phyloP scores from a whole-genome alignment of 2,797 vertebrate species.

The Parotocinclus haroldoi region DNA sequence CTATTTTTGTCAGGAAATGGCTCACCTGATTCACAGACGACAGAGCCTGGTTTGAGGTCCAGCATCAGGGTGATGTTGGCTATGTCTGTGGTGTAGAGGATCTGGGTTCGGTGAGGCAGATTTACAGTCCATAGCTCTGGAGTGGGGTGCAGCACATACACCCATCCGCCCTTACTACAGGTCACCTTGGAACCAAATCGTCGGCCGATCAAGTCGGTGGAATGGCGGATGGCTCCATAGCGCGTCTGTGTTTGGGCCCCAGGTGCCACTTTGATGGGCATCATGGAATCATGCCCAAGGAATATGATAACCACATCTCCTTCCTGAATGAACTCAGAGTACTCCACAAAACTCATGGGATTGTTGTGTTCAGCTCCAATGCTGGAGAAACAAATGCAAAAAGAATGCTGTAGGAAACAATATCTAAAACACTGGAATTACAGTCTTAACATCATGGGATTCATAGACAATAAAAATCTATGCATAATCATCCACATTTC shows the following conservation, averaged over 20 bases:
- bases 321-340: constrained; percentile 81
- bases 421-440: background rate
- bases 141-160: constrained; percentile 90
- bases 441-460: background rate
- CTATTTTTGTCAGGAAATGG: background rate
- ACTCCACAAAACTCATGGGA: constrained; percentile 91
- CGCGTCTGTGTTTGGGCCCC: constrained; percentile 91
- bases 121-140: constrained; percentile 93
- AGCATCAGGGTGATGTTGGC: constrained; percentile 95
- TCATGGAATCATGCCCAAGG: constrained; percentile 85
- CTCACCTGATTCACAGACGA: constrained; percentile 89
- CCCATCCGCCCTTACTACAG: constrained; percentile 95
- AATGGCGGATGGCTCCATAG: constrained; percentile 90
- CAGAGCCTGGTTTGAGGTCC: constrained; percentile 89
- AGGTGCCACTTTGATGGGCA: constrained; percentile 84
- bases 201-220: constrained; percentile 87
- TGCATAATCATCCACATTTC: no score
- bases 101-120: constrained; percentile 94
- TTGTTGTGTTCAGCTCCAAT: constrained; percentile 14
- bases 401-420: background rate
- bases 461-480: no score
- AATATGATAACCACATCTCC: constrained; percentile 91
- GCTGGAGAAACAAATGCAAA: background rate
- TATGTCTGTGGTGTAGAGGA: constrained; percentile 96
- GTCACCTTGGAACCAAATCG: constrained; percentile 91